These are phyloP conservation scores for Acrocephalus kingi DNA, from an alignment of 2,113 vertebrate genomes.

Conservation along the genomic window DNA sequence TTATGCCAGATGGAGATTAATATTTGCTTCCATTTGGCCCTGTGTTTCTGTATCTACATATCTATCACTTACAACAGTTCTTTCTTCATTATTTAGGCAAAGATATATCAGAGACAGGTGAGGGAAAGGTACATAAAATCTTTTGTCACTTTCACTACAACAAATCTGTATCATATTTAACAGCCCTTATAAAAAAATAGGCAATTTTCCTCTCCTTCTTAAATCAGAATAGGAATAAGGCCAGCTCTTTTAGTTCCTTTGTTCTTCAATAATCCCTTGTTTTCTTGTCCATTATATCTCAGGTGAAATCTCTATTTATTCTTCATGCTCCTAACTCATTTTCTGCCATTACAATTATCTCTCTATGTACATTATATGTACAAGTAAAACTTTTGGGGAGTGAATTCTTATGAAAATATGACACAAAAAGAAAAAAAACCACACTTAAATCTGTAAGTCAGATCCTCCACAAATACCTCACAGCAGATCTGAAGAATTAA, in stretches of 20 bases:
- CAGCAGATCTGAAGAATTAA: not conserved
- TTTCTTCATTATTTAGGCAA: not conserved
- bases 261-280: not conserved
- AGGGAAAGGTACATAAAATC: fast-evolving
- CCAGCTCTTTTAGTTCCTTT: not conserved
- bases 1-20: not conserved
- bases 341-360: not conserved
- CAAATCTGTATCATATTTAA: not conserved
- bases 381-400: not conserved
- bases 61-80: not conserved
- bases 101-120: not conserved
- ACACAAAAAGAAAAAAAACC: not conserved
- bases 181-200: not conserved
- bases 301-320: not conserved
- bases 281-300: not conserved
- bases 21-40: not conserved
- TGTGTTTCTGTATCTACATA: not conserved
- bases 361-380: not conserved
- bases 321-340: not conserved
- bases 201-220: not conserved
- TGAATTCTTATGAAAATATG: not conserved
- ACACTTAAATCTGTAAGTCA: not conserved
- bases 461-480: not conserved
- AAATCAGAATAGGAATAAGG: not conserved
- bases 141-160: not conserved